Base-by-base conservation (phyloP, 2,797 vertebrate species). In the Menidia menidia region DNA sequence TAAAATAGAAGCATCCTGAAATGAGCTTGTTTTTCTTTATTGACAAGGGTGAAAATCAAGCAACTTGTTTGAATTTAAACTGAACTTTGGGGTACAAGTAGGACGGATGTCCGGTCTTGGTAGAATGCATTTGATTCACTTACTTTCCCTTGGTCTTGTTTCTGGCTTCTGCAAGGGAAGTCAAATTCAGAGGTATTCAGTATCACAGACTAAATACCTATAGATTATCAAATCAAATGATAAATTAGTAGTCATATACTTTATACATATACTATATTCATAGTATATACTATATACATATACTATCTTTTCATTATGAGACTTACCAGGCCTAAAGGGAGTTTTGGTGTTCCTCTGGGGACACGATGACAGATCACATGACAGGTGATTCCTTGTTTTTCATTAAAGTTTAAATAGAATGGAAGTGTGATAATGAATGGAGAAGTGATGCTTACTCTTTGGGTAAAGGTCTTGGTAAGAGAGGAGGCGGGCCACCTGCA, bases 341-440 rank as follows among this genome's bases (percentile, higher is more conserved):
- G 85, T 44, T 91, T 90, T 80, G 90, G 77, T 82, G 95, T 94
- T 80, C 92, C 96, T 82, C 96, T 97, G 79, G 65, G 64, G 68
- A 85, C 77, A 76, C 71, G 83, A 54, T 4, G 11, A 52, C 11
- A 52, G 9, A 52, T 48, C 14, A 60, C 32, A 59, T 25, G 39
- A n/a, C n/a, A n/a, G n/a, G n/a, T n/a, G n/a, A n/a, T n/a, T n/a
- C 57, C 7, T 2, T 50, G 31, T 68, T 19, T 44, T n/a, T 52
- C 3, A 5, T 31, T 1, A 47, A 18, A 35, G 3, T 6, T 52
- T 8, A 32, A 35, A 4, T 9, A 25, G 15, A 8, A 11, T 32
- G 30, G 1, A 5, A 19, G 15, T 54, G 60, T 6, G 31, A 14
- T 16, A 43, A 2, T 18, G 35, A 30, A 6, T 4, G 6, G 1